Evolutionary conservation across 2,888 invertebrate genomes (phyloP).

Genomic region (Lottia gigantea): DNA sequence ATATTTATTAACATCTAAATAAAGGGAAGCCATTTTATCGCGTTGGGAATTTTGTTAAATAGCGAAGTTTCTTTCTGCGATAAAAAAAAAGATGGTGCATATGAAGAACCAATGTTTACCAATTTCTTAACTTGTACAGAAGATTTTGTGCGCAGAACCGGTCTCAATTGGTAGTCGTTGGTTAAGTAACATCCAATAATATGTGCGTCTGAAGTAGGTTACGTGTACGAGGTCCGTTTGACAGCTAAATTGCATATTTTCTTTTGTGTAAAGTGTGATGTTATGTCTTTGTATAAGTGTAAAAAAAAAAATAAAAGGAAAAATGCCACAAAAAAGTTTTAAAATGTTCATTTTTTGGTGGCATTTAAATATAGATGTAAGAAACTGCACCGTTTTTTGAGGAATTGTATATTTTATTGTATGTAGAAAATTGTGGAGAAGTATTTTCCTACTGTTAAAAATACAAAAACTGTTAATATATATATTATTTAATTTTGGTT

Average conservation of each 20-base stretch:
- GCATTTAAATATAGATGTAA: conserved; percentile 18
- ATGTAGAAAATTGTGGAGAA: conserved; percentile 16
- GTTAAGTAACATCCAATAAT: conserved; percentile 21
- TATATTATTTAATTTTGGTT: conserved; percentile 12
- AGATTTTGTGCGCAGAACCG: conserved; percentile 32
- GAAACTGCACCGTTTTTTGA: conserved; percentile 13
- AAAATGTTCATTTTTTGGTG: conserved; percentile 17
- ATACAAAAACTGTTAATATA: conserved; percentile 11
- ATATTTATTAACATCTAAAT: not conserved
- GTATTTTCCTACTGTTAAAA: conserved; percentile 20
- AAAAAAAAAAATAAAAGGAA: conserved; percentile 17
- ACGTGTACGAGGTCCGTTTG: conserved; percentile 9
- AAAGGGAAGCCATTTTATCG: too few relatives aligned
- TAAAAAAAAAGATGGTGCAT: too few relatives aligned
- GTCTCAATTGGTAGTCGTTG: conserved; percentile 44
- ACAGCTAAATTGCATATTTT: conserved; percentile 37
- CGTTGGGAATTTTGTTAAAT: too few relatives aligned
- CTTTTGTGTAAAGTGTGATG: conserved; percentile 14
- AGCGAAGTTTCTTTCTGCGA: too few relatives aligned
- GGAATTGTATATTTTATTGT: conserved; percentile 15
- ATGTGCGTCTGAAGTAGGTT: conserved; percentile 20
- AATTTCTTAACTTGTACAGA: conserved; percentile 9
- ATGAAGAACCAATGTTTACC: conserved; percentile 9
- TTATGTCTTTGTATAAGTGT: conserved; percentile 14
- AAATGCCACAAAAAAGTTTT: conserved; percentile 15